Conservation (phyloP, 2,888 invertebrate genomes). For the Oscheius sp. region DNA sequence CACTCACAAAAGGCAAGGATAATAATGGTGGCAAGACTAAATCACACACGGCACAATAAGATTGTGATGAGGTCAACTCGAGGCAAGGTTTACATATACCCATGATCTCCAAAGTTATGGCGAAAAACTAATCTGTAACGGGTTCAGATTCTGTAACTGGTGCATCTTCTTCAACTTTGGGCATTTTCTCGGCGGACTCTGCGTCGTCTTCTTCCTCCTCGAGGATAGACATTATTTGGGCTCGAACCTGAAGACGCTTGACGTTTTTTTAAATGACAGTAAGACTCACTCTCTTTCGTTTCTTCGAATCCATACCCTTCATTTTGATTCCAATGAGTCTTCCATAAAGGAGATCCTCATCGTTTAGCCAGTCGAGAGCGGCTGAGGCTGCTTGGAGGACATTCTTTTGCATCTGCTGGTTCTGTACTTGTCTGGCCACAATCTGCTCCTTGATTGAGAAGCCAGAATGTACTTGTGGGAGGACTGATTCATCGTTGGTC, state of each 20-base stretch:
- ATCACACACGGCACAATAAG: neutral
- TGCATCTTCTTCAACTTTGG: conserved; percentile 1
- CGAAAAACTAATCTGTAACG: no score
- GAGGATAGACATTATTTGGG: conserved; percentile 60
- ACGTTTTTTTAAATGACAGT: neutral
- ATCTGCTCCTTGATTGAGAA: conserved; percentile 39
- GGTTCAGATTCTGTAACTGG: neutral
- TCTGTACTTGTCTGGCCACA: conserved; percentile 36
- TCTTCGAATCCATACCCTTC: conserved; percentile 63
- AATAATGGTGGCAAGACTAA: neutral
- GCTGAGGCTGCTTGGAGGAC: conserved; percentile 42
- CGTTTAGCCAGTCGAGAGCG: conserved; percentile 62
- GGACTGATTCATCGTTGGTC: neutral
- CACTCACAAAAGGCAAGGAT: conserved; percentile 2
- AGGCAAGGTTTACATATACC: neutral
- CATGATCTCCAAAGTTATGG: no score
- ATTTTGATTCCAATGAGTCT: conserved; percentile 64
- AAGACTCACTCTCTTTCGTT: conserved; percentile 60
- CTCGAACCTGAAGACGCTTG: conserved; percentile 53
- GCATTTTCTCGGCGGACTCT: conserved; percentile 7
- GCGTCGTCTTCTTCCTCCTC: conserved; percentile 56
- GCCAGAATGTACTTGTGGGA: neutral
- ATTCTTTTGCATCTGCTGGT: conserved; percentile 33
- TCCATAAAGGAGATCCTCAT: conserved; percentile 67
- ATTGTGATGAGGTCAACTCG: conserved; percentile 16